phyloP scores from a whole-genome alignment of 1,140 invertebrate genomes.

The Muscidifurax raptorellus region DNA sequence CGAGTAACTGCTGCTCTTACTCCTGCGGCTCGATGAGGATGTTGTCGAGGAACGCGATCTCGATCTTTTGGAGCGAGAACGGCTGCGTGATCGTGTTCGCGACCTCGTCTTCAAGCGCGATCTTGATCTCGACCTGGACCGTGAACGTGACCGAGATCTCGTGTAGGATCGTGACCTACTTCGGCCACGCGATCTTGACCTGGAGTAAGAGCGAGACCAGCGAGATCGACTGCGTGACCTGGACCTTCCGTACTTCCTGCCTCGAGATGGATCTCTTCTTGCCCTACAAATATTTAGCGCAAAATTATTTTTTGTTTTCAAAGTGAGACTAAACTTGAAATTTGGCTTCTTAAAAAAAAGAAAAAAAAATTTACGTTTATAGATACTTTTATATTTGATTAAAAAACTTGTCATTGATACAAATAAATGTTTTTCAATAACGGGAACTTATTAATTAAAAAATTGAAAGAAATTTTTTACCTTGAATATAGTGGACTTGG shows the following conservation, averaged over 20 bases:
- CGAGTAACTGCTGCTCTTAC: conserved; percentile 62
- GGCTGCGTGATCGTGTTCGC: conserved; percentile 66
- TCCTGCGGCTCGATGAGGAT: conserved; percentile 57
- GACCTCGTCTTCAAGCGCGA: conserved; percentile 62
- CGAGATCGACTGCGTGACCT: conserved; percentile 62
- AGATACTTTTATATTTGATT: neutral
- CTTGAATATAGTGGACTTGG: conserved; percentile 63
- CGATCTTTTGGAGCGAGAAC: conserved; percentile 67
- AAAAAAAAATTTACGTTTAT: neutral
- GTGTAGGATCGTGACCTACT: conserved; percentile 44
- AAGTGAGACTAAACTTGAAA: neutral
- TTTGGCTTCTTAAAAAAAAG: too few species aligned
- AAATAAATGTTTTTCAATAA: neutral
- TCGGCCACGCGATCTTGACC: conserved; percentile 61
- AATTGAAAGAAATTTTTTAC: conserved; percentile 52
- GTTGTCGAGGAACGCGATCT: conserved; percentile 66
- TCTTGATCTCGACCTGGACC: conserved; percentile 55
- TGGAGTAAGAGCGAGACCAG: conserved; percentile 63
- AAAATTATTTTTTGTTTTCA: neutral
- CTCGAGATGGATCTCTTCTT: conserved; percentile 63
- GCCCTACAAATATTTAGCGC: conserved; percentile 49
- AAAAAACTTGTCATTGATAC: neutral
- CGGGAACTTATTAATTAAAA: neutral
- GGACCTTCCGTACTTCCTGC: conserved; percentile 66
- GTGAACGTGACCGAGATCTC: conserved; percentile 53